Evolutionary conservation across 2,113 vertebrate genomes (phyloP), one percentile per base, ranked within the genome.

Genomic region (Solea senegalensis): DNA sequence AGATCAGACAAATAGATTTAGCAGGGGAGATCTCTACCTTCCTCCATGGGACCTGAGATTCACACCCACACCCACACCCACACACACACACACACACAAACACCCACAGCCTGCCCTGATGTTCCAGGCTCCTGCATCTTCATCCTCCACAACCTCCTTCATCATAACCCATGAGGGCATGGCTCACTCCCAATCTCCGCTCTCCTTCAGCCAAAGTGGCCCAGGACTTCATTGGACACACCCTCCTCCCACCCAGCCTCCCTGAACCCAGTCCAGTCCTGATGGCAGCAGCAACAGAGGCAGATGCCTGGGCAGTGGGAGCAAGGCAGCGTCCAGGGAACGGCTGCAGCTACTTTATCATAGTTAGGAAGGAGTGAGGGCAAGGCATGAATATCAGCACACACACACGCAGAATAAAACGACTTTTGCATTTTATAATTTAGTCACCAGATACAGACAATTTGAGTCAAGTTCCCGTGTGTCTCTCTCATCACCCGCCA

Each of bases 291-390:
- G 79, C 52, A 75, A 72, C 74, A 61, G 72, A 83, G 74, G 86
- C 90, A 90, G 90, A 90, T 91, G 90, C 72, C 77, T 61, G 79
- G 86, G 79, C 82, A 67, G 78, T 88, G 71, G 83, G 82, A 89
- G 84, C 44, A 85, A 69, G 71, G 81, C 83, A 71, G 76, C 34
- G 9, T 80, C 82, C 72, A 78, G 64, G 74, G 54, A 48, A 72
- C 44, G 50, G 49, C 76, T 21, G 8, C 44, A 54, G 5, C 81
- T 70, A 69, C 87, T 82, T 82, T 59, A 81, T 89, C 88, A 86
- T 84, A 72, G 69, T 85, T 87, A 83, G 72, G 68, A 69, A 69
- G 60, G 52, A 74, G 74, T 70, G 75, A 67, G 75, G 80, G 74
- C 74, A 79, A 79, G 77, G 77, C 73, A 78, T 80, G 74, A 84